Percentiles rank a stretch among this genome's conserved stretches.
phyloP scores from a whole-genome alignment of 2,888 invertebrate species.

The Cheilosia impressa region DNA sequence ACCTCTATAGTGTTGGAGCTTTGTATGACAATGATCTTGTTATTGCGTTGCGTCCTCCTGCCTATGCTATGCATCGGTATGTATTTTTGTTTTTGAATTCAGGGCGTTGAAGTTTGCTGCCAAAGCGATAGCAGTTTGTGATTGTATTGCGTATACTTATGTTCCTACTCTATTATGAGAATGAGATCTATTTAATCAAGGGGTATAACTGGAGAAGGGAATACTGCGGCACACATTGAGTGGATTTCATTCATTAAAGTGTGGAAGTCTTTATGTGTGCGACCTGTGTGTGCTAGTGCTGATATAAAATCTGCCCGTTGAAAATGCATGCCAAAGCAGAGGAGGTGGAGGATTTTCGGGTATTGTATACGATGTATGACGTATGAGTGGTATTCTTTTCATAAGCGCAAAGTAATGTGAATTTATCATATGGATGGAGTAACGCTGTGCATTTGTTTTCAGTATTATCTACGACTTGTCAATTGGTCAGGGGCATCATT shows the following conservation, averaged over 20 bases:
- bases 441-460: too few relatives aligned
- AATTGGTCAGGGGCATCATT: too few relatives aligned
- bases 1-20: constrained; percentile 32
- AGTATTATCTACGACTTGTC: too few relatives aligned
- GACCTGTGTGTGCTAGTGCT: not conserved
- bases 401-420: too few relatives aligned
- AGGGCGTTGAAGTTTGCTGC: constrained; percentile 61
- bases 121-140: constrained; percentile 21
- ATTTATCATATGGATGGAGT: too few relatives aligned
- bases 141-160: constrained; percentile 27
- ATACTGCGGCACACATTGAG: constrained; percentile 14
- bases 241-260: constrained; percentile 52
- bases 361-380: not conserved
- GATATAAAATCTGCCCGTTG: constrained; percentile 31
- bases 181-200: constrained; percentile 6
- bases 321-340: not conserved
- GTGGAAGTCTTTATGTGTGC: constrained; percentile 8
- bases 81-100: constrained; percentile 11
- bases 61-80: constrained; percentile 23
- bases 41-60: constrained; percentile 23
- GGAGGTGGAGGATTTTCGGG: not conserved
- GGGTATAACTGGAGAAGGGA: constrained; percentile 26
- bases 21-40: constrained; percentile 60
- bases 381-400: constrained; percentile 2
- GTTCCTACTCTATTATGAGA: too few relatives aligned